Base-by-base conservation (phyloP, 2,113 vertebrate species). In the Helogale parvula region DNA sequence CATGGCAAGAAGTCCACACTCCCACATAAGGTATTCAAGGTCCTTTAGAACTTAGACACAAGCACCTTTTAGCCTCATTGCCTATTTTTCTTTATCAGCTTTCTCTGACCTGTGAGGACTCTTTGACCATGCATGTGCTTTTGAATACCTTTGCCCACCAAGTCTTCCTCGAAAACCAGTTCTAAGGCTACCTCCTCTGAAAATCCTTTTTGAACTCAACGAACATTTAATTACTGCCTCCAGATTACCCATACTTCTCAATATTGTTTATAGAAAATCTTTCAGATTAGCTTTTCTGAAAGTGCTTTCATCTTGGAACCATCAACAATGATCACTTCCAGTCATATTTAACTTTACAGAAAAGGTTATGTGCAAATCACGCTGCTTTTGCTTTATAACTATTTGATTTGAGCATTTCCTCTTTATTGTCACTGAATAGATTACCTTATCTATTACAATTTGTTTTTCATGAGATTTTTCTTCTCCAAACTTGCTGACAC, bases 311-410 rank as follows among this genome's bases (percentile, higher is more conserved):
- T 54, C 11, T n/a, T 81, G 14, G 68, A 81, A 87, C 7, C 9
- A 50, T 33, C 15, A 82, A 9, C 45, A 95, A 79, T 1, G 54
- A 76, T 29, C 57, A 68, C 38, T 72, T 85, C 12, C 57, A 71
- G 25, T 50, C 45, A 81, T 45, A 27, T 81, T 77, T 72, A 87
- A 92, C 12, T 77, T 79, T 29, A 88, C 11, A 35, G 50, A 84
- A 72, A 87, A 63, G 7, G n/a, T 41, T 92, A 95, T 52, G 47
- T 92, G 23, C 29, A 93, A 90, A 85, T 85, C 60, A 86, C 80
- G 33, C 23, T 80, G 38, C 45, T 88, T n/a, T 41, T 92, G 65
- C 33, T 93, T 65, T 84, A 57, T 81, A 92, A 93, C 14, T 50
- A 95, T 66, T 29, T 95, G 21, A 93, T 63, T 97, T 89, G 31